Evolutionary conservation across 2,113 vertebrate species (phyloP), one percentile per base, ranked within the genome.

Genomic region (Turdus rufiventris): DNA sequence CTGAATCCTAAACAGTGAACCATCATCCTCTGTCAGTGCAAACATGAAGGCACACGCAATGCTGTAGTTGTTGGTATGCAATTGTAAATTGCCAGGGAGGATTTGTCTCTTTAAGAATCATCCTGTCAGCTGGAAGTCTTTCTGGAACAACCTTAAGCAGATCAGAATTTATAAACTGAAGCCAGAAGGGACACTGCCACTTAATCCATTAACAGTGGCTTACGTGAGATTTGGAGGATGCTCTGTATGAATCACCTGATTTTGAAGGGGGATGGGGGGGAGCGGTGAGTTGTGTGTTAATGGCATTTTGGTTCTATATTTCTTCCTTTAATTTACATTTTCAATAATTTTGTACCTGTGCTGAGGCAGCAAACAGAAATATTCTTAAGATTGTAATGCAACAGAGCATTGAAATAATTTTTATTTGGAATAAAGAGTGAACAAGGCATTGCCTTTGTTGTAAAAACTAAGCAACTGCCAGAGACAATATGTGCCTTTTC

Each of bases 401-500:
- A 70, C 33, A 90, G 33, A 95, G 16, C 38, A 54, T 6, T 85
- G 43, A 79, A 94, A 89, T 80, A 58, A 76, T 89, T 89, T 75
- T 71, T 67, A 61, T 91, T 76, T 93, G 43, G 72, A 92, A 72
- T 68, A 81, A 95, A 91, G 91, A 93, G 36, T 89, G 94, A 96
- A 90, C 14, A 76, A 82, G 54, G n/a, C 85, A 88, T 84, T 76
- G 88, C 53, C 43, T 77, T 92, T 91, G 57, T 94, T 88, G 50
- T 76, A 92, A 89, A 89, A 93, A 68, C 14, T 70, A 95, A 94
- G 85, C 65, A 91, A 89, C 79, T 97, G 85, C 96, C 93, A 85
- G 94, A 82, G 94, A 97, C 96, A 96, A 94, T 97, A 97, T 96
- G 94, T 97, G 93, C 92, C 90, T 97, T 95, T 96, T 94, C 61